Evolutionary conservation across 2,888 invertebrate species (phyloP).

Genomic region (Thymelicus sylvestris): DNA sequence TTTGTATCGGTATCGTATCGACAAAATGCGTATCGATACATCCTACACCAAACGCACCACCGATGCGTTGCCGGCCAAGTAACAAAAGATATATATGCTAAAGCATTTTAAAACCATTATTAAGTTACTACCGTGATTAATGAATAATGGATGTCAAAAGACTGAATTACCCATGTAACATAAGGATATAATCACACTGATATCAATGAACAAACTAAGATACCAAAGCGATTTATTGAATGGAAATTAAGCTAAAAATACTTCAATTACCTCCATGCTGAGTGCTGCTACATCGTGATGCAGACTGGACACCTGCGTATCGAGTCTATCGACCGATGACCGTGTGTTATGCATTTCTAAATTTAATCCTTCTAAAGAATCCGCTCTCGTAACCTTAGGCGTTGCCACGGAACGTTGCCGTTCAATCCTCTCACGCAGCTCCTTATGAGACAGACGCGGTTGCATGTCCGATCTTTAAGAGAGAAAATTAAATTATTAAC

Average conservation of each 20-base stretch:
- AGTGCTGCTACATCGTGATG: slow-evolving; percentile 94
- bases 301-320: slow-evolving; percentile 91
- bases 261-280: slow-evolving; percentile 88
- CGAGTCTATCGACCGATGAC: slow-evolving; percentile 89
- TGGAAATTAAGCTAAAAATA: background rate
- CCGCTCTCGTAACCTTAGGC: slow-evolving; percentile 80
- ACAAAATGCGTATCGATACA: too few species aligned
- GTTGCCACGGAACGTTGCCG: slow-evolving; percentile 87
- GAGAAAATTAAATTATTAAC: background rate
- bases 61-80: too few species aligned
- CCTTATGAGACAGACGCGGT: slow-evolving; percentile 70
- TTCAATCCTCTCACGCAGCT: slow-evolving; percentile 87
- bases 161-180: too few species aligned
- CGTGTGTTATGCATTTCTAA: slow-evolving; percentile 82
- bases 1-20: too few species aligned
- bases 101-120: too few species aligned
- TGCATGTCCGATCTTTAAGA: slow-evolving; percentile 67
- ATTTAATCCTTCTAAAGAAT: slow-evolving; percentile 86
- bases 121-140: too few species aligned
- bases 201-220: too few species aligned
- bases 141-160: too few species aligned
- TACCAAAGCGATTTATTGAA: too few species aligned
- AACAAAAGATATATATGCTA: too few species aligned
- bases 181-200: too few species aligned
- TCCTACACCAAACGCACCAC: too few species aligned